Evolutionary conservation across 64 coral and sea anemone genomes (phyloP).

Genomic region (Actinia equina): DNA sequence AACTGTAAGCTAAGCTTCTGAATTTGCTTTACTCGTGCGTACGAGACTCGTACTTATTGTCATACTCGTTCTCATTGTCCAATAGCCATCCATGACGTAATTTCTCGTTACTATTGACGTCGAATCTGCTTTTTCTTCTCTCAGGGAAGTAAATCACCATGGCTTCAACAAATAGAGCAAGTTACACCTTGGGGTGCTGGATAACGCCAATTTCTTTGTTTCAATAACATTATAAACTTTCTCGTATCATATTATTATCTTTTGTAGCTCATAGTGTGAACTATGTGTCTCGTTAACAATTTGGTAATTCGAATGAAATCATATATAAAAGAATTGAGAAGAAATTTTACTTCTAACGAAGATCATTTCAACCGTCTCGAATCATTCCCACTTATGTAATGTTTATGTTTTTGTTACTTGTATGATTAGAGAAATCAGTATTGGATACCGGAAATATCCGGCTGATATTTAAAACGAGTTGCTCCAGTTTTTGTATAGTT

Average conservation of each 20-base stretch:
- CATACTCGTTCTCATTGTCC: neutral
- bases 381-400: neutral
- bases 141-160: conserved; percentile 15
- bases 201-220: neutral
- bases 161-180: conserved; percentile 3
- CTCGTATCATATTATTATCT: conserved; percentile 6
- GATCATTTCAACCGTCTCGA: neutral
- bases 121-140: conserved; percentile 16
- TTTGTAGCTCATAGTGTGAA: conserved; percentile 14
- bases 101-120: neutral
- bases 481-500: neutral
- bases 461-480: neutral
- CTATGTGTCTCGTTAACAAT: neutral
- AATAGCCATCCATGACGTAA: conserved; percentile 1
- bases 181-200: neutral
- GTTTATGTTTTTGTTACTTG: neutral
- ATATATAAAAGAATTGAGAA: neutral
- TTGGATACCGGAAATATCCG: neutral
- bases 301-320: neutral
- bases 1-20: neutral
- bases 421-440: neutral
- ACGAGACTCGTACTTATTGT: neutral
- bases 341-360: neutral
- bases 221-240: neutral
- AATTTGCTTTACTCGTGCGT: neutral